These are phyloP conservation scores for Xiphias gladius DNA, from an alignment of 2,113 vertebrate species.

Conservation along the genomic window DNA sequence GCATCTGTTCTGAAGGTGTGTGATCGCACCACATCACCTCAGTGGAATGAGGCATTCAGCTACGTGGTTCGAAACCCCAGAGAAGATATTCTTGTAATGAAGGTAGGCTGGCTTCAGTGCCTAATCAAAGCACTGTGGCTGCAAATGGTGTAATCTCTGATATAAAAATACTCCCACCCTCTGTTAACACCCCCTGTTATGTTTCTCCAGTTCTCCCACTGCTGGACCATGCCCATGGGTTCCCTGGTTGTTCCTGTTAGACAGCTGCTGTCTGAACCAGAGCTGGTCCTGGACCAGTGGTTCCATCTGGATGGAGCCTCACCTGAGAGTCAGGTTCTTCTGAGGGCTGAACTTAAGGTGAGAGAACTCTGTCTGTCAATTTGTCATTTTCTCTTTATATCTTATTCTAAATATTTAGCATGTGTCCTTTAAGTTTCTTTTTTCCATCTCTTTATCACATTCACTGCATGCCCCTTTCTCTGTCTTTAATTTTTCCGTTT, in stretches of 20 bases:
- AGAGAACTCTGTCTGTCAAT: neutral
- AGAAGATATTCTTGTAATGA: constrained; percentile 86
- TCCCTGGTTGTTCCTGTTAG: constrained; percentile 87
- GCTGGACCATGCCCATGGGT: constrained; percentile 84
- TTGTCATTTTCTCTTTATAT: neutral
- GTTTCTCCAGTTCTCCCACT: constrained; percentile 80
- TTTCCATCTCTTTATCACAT: neutral
- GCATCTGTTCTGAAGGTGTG: constrained; percentile 79
- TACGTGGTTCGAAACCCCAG: constrained; percentile 89
- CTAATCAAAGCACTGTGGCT: neutral
- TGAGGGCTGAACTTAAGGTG: constrained; percentile 91
- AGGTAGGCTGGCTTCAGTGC: constrained; percentile 78
- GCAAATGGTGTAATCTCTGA: neutral
- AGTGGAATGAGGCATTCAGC: constrained; percentile 90
- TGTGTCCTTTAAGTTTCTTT: neutral
- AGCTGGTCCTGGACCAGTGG: constrained; percentile 89
- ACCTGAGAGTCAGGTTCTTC: constrained; percentile 86
- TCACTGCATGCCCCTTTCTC: neutral
- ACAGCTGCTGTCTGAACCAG: constrained; percentile 86
- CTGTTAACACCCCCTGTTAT: neutral
- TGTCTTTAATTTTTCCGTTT: neutral
- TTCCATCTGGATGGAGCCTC: constrained; percentile 85
- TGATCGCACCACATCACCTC: constrained; percentile 84
- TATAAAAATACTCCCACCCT: neutral
- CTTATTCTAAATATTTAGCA: neutral